Evolutionary conservation across 2,888 invertebrate genomes (phyloP), one percentile per base, ranked within the genome.

Genomic region (Tiliacea citrago): DNA sequence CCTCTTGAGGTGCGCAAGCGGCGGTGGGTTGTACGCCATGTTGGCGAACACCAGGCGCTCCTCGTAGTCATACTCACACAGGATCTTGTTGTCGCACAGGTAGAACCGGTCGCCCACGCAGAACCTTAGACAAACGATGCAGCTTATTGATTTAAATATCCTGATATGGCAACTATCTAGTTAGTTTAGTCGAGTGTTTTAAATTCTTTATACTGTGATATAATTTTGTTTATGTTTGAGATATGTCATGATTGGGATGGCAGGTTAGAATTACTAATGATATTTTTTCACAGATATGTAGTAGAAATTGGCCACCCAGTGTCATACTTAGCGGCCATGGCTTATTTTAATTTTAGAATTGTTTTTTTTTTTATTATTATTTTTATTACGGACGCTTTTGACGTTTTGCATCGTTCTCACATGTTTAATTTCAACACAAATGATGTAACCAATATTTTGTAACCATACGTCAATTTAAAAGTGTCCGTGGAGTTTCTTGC

Each of bases 61-160:
- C 93, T 99, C 99, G 93, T 99, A 99, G 95, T 99, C 99, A 93
- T 99, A 99, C 95, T 99, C 99, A 96, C 99, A 99, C 71, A 99
- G 97, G 88, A 99, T 99, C 97, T 99, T 99, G 96, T 99, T 99
- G 96, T 99, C 99, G 96, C 99, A 99, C 89, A 99, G 96, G 96
- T 99, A 99, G 96, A 99, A 99, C 84, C 99, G 97, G 95, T 99
- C 99, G 51, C 99, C 99, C 61, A 99, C 99, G 95, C 99, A 99
- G 96, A 99, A 99, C 97, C 99, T 99, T 97, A 58, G 77, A 86
- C 85, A 87, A 87, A 81, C 77, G 82, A 81, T 74, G 73, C 81
- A 81, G 24, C 58, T 71, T 49, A 83, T 82, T 82, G 73, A 81
- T 82, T 82, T 84, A 84, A 84, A 80, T 83, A 51, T 84, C 45